phyloP scores from a whole-genome alignment of 2,113 vertebrate genomes.

The Aphyosemion australe region DNA sequence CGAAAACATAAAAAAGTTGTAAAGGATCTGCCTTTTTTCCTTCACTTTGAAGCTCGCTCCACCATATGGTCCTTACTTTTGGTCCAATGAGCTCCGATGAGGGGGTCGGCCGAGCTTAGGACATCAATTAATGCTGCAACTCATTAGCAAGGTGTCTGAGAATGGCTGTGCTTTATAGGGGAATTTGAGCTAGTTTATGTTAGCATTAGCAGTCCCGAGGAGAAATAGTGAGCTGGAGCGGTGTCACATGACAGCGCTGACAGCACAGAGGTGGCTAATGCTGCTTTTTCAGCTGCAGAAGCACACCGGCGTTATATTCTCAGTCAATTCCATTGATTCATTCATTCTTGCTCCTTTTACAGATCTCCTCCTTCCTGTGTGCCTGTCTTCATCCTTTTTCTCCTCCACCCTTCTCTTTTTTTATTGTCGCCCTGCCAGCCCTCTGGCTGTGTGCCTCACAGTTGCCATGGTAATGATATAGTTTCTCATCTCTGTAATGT shows the following conservation, averaged over 20 bases:
- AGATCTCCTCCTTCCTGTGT: conserved; percentile 28
- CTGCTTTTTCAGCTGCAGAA: conserved; percentile 28
- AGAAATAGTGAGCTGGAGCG: conserved; percentile 47
- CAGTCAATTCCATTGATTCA: conserved; percentile 21
- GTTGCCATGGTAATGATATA: conserved; percentile 81
- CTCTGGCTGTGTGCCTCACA: conserved; percentile 65
- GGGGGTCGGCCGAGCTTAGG: conserved; percentile 55
- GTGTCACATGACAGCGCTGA: conserved; percentile 30
- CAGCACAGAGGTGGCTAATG: conserved; percentile 29
- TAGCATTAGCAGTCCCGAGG: conserved; percentile 53
- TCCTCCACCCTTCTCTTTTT: conserved; percentile 48
- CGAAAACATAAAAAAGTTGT: conserved; percentile 51
- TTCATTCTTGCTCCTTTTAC: conserved; percentile 47
- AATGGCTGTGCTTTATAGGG: conserved; percentile 44
- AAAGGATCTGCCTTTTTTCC: conserved; percentile 40
- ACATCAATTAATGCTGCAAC: conserved; percentile 72
- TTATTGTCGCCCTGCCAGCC: conserved; percentile 70
- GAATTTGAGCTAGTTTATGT: conserved; percentile 69
- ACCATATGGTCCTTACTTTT: conserved; percentile 29
- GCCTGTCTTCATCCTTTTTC: conserved; percentile 42
- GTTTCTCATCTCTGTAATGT: conserved; percentile 78
- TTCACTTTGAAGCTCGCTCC: conserved; percentile 33
- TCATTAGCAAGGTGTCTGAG: conserved; percentile 51
- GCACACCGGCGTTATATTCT: conserved; percentile 25
- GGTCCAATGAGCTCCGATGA: conserved; percentile 41